phyloP scores from a whole-genome alignment of 2,797 vertebrate genomes.

The Squalus acanthias region DNA sequence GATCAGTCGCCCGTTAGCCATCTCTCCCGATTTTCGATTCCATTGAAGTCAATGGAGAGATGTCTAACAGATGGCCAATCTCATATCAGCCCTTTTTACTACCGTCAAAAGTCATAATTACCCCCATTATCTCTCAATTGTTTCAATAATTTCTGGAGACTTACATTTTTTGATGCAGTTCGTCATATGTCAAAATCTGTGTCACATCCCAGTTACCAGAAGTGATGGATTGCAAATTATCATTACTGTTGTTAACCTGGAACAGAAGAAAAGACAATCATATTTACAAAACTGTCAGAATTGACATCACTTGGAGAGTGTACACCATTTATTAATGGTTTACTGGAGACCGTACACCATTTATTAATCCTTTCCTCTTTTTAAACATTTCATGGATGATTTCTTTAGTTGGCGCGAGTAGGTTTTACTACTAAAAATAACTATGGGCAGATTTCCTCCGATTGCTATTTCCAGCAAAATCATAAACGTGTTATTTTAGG shows the following conservation, averaged over 20 bases:
- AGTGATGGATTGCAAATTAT: conserved; percentile 86
- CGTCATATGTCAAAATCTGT: conserved; percentile 80
- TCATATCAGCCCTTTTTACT: neutral
- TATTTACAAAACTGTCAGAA: neutral
- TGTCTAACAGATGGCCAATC: no score
- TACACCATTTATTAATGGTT: neutral
- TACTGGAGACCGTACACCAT: neutral
- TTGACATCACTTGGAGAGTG: neutral
- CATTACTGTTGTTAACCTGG: conserved; percentile 82
- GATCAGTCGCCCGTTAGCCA: neutral
- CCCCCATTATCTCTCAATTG: neutral
- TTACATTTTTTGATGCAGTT: conserved; percentile 82
- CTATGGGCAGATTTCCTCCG: neutral
- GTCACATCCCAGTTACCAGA: conserved; percentile 97
- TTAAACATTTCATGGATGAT: fast-evolving
- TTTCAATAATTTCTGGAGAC: conserved; percentile 45
- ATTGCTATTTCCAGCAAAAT: neutral
- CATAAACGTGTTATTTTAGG: neutral
- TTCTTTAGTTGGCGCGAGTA: no score
- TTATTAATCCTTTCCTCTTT: neutral
- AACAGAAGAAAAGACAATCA: conserved; percentile 44
- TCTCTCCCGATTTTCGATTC: neutral
- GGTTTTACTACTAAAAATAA: neutral
- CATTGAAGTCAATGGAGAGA: neutral
- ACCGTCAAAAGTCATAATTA: no score